These are phyloP conservation scores for Lucinisca nassula DNA, from an alignment of 2,888 invertebrate species.

Conservation along the genomic window DNA sequence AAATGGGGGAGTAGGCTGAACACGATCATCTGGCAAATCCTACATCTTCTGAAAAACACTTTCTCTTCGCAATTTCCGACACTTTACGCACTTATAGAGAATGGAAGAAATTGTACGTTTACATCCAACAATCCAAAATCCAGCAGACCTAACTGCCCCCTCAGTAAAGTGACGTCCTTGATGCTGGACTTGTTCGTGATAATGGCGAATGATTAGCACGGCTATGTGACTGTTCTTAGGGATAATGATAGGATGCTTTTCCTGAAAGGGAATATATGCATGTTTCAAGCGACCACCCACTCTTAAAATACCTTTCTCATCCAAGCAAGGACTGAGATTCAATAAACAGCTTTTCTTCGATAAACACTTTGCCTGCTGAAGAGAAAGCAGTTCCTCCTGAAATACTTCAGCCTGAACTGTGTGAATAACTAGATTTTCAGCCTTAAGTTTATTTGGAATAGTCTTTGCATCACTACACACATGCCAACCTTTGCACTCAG, in stretches of 20 bases:
- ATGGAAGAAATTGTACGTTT: slow-evolving; percentile 43
- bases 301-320: slow-evolving; percentile 39
- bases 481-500: slow-evolving; percentile 42
- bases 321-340: slow-evolving; percentile 36
- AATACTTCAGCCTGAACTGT: slow-evolving; percentile 45
- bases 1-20: slow-evolving; percentile 55
- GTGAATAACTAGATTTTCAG: slow-evolving; percentile 39
- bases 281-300: slow-evolving; percentile 53
- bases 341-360: slow-evolving; percentile 34
- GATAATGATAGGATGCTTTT: slow-evolving; percentile 45
- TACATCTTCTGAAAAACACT: slow-evolving; percentile 49
- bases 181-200: slow-evolving; percentile 53
- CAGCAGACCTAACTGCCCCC: slow-evolving; percentile 56
- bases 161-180: slow-evolving; percentile 68
- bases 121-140: slow-evolving; percentile 62
- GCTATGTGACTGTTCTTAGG: slow-evolving; percentile 47
- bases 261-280: neutral
- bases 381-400: slow-evolving; percentile 15
- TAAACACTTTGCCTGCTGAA: neutral
- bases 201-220: slow-evolving; percentile 46
- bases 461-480: neutral
- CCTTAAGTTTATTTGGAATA: neutral
- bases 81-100: slow-evolving; percentile 49
- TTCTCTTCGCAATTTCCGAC: slow-evolving; percentile 45
- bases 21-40: slow-evolving; percentile 54